Percentiles rank a stretch among this genome's conserved stretches.
These are phyloP conservation scores for Darevskia nairensis DNA, from an alignment of 2,797 vertebrate genomes.

Conservation along the genomic window DNA sequence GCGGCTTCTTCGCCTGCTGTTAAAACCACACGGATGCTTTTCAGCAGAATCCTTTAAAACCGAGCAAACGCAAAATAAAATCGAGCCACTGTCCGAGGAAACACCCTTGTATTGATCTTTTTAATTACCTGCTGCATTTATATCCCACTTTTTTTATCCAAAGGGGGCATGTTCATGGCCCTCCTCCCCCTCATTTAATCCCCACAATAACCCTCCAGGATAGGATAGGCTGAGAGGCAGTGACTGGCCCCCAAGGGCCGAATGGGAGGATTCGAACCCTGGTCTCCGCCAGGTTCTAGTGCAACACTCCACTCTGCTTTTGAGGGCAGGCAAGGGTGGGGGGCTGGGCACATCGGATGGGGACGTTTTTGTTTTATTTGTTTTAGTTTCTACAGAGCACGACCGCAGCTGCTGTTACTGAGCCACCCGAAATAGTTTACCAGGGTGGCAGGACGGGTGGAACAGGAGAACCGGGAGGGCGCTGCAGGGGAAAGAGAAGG, in stretches of 20 bases:
- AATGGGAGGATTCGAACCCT: background rate
- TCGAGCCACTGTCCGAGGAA: background rate
- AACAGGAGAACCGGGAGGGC: background rate
- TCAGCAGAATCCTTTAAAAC: background rate
- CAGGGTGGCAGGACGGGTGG: background rate
- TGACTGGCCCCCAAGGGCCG: too few relatives aligned
- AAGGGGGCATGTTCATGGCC: too few relatives aligned
- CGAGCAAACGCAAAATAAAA: background rate
- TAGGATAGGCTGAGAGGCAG: background rate
- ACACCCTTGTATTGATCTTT: background rate
- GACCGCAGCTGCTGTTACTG: too few relatives aligned
- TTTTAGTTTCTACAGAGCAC: too few relatives aligned
- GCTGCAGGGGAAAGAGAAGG: background rate
- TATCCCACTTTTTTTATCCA: too few relatives aligned
- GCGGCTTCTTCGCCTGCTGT: background rate
- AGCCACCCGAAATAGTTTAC: background rate
- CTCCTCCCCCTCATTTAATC: background rate
- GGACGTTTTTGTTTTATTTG: background rate
- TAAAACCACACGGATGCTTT: background rate
- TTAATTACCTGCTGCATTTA: too few relatives aligned
- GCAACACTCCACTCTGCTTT: too few relatives aligned
- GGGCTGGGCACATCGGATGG: background rate
- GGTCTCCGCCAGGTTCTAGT: background rate
- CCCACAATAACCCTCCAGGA: too few relatives aligned
- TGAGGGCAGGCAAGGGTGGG: background rate